Percentiles rank a stretch among this genome's conserved stretches.
These are phyloP conservation scores for Pseudomugil gertrudae DNA, from an alignment of 2,797 vertebrate genomes.

Conservation along the genomic window DNA sequence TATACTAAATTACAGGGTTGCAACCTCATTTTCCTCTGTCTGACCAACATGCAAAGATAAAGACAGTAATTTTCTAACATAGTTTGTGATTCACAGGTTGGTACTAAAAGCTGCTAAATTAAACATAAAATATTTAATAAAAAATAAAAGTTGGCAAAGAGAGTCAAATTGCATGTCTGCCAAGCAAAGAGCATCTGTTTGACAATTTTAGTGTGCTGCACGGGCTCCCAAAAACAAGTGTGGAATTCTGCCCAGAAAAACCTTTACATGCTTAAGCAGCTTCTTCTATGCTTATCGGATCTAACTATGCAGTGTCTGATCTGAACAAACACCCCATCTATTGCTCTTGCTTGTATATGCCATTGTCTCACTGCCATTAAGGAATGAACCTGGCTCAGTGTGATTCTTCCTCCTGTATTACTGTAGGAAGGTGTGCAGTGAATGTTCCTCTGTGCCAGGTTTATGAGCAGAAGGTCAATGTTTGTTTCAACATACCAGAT, in stretches of 20 bases:
- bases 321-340: conserved; percentile 9
- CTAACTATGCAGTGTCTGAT: conserved; percentile 6
- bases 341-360: neutral
- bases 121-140: conserved; percentile 15
- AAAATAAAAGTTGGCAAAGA: conserved; percentile 8
- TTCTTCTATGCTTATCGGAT: neutral
- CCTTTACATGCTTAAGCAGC: conserved; percentile 18
- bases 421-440: conserved; percentile 43
- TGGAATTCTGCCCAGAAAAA: conserved; percentile 5
- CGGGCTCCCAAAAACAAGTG: conserved; percentile 8
- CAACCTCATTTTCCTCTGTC: neutral
- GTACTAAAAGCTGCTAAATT: conserved; percentile 12
- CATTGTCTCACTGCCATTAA: neutral
- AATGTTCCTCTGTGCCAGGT: conserved; percentile 49
- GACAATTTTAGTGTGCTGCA: conserved; percentile 26
- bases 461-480: no score
- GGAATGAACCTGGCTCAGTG: neutral
- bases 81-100: conserved; percentile 20
- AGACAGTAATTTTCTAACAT: neutral
- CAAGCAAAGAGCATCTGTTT: conserved; percentile 28
- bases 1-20: neutral
- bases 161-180: conserved; percentile 13
- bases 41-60: conserved; percentile 1
- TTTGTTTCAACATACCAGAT: no score
- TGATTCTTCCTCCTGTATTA: conserved; percentile 55